Base-by-base conservation (phyloP, 2,888 invertebrate genomes). In the Eupithecia insigniata region DNA sequence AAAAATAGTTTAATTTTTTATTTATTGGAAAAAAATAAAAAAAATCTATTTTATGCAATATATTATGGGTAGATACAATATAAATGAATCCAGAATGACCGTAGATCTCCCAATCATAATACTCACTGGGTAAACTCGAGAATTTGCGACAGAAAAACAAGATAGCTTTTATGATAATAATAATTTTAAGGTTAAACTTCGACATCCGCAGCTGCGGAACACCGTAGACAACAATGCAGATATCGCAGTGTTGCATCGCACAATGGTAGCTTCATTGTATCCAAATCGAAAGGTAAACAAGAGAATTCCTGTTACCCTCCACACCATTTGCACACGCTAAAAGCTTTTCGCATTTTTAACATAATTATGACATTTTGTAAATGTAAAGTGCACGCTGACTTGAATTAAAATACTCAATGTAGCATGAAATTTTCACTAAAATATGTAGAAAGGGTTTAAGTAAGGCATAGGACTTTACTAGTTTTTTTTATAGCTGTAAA, bases 121-220 rank as follows among this genome's bases (percentile, higher is more conserved):
- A 51, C n/a, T n/a, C n/a, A n/a, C 46, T 8, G 8, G 22, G 2
- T 22, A 51, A 51, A 46, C 46, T 43, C n/a, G 0, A 8, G 5
- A 26, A 55, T 55, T 55, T 55, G 5, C 26, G 12, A 22, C 22
- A 26, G n/a, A 55, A 51, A 55, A 55, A 12, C 26, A 55, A 4
- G 12, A 55, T 51, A 10, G 46, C 2, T 26, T 26, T 14, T 55
- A 12, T 26, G 14, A 55, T 26, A 26, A 14, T 55, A 55, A 55
- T 26, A 55, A 26, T 62, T n/a, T 34, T n/a, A n/a, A 66, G 46
- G 22, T 69, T 46, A 39, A 62, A 61, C 30, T 69, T 71, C 62
- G 43, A 61, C 58, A 69, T 67, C 72, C 61, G 61, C 90, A 90
- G 90, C 90, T 90, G 90, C 86, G 82, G 78, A 77, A 81, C 80